Evolutionary conservation across 92 coral and sea anemone species (phyloP), one percentile per base, ranked within the genome.

Genomic region (Umimayanthus kanabou): DNA sequence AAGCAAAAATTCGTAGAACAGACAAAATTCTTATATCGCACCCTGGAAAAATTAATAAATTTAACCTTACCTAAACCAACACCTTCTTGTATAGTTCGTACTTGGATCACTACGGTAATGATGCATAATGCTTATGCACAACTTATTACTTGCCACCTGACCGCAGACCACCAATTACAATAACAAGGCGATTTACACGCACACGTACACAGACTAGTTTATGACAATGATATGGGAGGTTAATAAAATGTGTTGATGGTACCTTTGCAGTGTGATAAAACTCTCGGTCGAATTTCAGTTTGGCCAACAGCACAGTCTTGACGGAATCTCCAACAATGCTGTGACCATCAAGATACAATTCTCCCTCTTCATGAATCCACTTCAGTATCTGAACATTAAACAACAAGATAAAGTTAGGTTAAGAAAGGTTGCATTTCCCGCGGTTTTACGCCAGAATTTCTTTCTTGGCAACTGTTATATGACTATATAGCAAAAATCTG

Each of bases 361-460:
- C 91, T 8, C 98, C 99, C 79, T 92, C 89, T 20, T 94, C 93
- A 16, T 92, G 95, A 78, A 96, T 96, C 99, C 98, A 96, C 40
- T 89, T 92, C 61, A 94, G 84, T 50, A 95, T 67, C 99, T 83
- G 67, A 83, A 43, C 13, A 39, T 75, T 94, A 14, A 53, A 69
- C 29, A 88, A 86, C 58, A 76, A 57, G 23, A 87, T 11, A 87
- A 72, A 25, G 20, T 65, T 73, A 70, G 7, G 22, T 45, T 14
- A 40, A 0, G 37, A 33, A 33, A 33, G 2, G 37, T 33, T 33
- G 37, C 37, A 33, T 33, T 33, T 33, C 37, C 37, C 45, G 45
- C 14, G 8, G 53, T 47, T 47, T 47, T 47, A 9, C 8, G 14
- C 53, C 53, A 47, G 2, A 47, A 6, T 42, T 6, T 47, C 53